These are phyloP conservation scores for Drosophila ohnishii DNA, from an alignment of 1,140 invertebrate species.

Conservation along the genomic window DNA sequence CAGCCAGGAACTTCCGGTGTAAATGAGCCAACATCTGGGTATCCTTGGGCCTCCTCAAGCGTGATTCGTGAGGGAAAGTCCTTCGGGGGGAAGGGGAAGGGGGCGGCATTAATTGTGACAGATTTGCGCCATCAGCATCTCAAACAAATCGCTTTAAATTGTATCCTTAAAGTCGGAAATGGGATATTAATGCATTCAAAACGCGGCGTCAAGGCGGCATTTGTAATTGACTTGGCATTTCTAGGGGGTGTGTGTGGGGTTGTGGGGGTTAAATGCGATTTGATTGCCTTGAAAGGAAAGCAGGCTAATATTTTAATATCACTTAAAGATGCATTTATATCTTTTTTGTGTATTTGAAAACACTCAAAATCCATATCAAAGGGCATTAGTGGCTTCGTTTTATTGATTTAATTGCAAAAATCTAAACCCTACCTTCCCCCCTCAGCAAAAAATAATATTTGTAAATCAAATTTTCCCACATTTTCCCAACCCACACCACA, in stretches of 20 bases:
- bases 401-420: constrained; percentile 10
- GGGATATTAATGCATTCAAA: constrained; percentile 39
- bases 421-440: neutral
- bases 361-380: neutral
- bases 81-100: neutral
- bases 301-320: constrained; percentile 5
- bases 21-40: constrained; percentile 31
- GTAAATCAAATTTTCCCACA: constrained; percentile 52
- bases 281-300: constrained; percentile 35
- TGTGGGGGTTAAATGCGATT: constrained; percentile 23
- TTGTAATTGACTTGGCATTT: constrained; percentile 42
- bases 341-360: neutral
- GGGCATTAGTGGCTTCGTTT: constrained; percentile 4
- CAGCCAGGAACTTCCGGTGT: constrained; percentile 43
- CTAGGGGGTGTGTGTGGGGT: neutral
- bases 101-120: constrained; percentile 73
- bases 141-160: constrained; percentile 7
- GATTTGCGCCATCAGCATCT: constrained; percentile 43
- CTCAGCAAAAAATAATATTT: constrained; percentile 25
- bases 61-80: neutral
- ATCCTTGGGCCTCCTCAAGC: constrained; percentile 15
- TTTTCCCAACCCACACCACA: constrained; percentile 10
- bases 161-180: constrained; percentile 26
- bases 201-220: neutral
- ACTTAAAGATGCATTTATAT: neutral